phyloP scores from a whole-genome alignment of 1,140 invertebrate genomes.

The Arctopsyche grandis region DNA sequence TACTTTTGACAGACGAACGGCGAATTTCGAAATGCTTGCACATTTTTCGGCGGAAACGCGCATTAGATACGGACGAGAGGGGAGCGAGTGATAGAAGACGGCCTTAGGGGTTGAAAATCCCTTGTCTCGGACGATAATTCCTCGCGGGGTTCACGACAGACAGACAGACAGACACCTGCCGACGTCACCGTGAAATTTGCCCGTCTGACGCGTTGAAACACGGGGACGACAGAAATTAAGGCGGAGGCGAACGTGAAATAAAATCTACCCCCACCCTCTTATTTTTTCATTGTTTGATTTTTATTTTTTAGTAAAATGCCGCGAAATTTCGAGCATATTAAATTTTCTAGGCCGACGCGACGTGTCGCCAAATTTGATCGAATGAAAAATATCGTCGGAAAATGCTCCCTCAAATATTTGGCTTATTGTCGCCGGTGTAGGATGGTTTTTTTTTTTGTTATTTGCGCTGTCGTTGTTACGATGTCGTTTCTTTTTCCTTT shows the following conservation, averaged over 20 bases:
- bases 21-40: constrained; percentile 48
- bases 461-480: no score
- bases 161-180: constrained; percentile 26
- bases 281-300: neutral
- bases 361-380: constrained; percentile 13
- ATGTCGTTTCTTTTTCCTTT: neutral
- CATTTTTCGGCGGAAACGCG: constrained; percentile 32
- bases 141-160: neutral
- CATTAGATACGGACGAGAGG: neutral
- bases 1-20: constrained; percentile 49
- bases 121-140: neutral
- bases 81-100: neutral
- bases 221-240: constrained; percentile 46
- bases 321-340: constrained; percentile 1
- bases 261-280: neutral
- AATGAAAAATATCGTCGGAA: constrained; percentile 13
- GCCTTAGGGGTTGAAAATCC: neutral
- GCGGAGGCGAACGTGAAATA: constrained; percentile 36
- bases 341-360: constrained; percentile 1
- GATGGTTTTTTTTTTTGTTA: neutral
- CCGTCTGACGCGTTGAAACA: constrained; percentile 45
- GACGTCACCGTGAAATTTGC: constrained; percentile 45
- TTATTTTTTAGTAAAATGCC: neutral
- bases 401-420: neutral
- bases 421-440: neutral